Percentiles rank a stretch among this genome's conserved stretches.
Evolutionary conservation across 2,888 invertebrate species (phyloP).

Genomic region (Pantelozetes paolii): DNA sequence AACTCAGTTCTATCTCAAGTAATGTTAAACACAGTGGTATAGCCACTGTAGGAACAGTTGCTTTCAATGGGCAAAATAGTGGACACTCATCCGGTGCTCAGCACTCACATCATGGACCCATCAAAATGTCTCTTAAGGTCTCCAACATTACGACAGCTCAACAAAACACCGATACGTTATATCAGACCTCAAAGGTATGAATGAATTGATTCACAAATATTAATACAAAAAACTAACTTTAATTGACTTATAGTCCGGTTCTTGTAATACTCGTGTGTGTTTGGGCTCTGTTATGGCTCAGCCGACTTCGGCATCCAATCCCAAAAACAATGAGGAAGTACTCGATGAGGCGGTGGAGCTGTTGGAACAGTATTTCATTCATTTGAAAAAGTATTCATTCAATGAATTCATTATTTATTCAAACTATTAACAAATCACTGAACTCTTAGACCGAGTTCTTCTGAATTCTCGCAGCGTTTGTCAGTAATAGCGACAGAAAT

Average conservation of each 20-base stretch:
- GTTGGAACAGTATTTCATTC: slow-evolving; percentile 83
- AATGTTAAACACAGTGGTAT: not conserved
- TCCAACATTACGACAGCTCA: slow-evolving; percentile 45
- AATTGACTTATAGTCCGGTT: not conserved
- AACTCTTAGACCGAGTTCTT: slow-evolving; percentile 66
- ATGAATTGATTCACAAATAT: not conserved
- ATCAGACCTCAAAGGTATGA: slow-evolving; percentile 35
- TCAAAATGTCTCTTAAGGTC: slow-evolving; percentile 42
- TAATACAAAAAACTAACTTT: not conserved
- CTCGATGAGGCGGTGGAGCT: slow-evolving; percentile 81
- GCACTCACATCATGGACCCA: not conserved
- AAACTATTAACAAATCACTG: not conserved
- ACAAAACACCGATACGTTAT: slow-evolving; percentile 42
- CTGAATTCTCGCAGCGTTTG: slow-evolving; percentile 76
- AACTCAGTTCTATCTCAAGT: not conserved
- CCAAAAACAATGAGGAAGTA: slow-evolving; percentile 61
- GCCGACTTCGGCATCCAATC: slow-evolving; percentile 44
- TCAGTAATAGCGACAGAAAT: slow-evolving; percentile 76
- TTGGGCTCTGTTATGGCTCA: slow-evolving; percentile 51
- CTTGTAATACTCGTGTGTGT: slow-evolving; percentile 46
- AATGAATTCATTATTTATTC: not conserved
- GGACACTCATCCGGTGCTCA: not conserved
- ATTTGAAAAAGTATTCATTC: slow-evolving; percentile 70
- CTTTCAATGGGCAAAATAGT: not conserved
- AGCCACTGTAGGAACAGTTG: too few species aligned